These are phyloP conservation scores for Squalus acanthias DNA, from an alignment of 2,797 vertebrate genomes.

Conservation along the genomic window DNA sequence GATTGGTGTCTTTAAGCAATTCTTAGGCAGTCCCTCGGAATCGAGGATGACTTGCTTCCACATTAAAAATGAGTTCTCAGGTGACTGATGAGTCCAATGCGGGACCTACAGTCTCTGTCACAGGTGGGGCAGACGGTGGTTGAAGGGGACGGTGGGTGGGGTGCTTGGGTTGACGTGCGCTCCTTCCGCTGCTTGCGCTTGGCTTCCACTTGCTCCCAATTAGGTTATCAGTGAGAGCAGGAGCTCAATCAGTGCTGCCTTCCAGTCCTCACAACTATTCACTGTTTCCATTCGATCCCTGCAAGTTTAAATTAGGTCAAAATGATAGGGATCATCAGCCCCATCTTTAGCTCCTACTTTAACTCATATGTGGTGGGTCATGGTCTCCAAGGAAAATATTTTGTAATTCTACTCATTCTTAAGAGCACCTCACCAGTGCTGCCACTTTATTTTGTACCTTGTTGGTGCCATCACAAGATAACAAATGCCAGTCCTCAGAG, in stretches of 20 bases:
- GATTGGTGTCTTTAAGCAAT: no score
- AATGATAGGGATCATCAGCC: not conserved
- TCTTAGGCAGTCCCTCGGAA: no score
- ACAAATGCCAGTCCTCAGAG: constrained; percentile 7
- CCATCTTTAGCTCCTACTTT: not conserved
- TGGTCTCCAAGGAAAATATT: not conserved
- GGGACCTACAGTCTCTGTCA: no score
- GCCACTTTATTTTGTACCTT: not conserved
- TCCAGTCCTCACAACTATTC: not conserved
- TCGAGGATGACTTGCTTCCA: no score
- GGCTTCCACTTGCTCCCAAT: no score
- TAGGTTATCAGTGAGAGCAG: not conserved
- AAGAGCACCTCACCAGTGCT: not conserved
- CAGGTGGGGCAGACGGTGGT: no score
- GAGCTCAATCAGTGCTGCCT: not conserved
- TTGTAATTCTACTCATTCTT: not conserved
- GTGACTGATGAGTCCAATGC: no score
- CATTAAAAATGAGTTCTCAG: no score
- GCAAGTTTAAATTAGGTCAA: not conserved
- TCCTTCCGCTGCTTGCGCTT: no score
- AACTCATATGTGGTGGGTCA: not conserved
- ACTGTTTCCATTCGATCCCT: not conserved
- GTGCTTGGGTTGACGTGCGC: no score
- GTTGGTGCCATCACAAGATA: not conserved
- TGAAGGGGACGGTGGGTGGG: no score